Conservation (phyloP, 2,888 invertebrate genomes). For the Frankliniella fusca region DNA sequence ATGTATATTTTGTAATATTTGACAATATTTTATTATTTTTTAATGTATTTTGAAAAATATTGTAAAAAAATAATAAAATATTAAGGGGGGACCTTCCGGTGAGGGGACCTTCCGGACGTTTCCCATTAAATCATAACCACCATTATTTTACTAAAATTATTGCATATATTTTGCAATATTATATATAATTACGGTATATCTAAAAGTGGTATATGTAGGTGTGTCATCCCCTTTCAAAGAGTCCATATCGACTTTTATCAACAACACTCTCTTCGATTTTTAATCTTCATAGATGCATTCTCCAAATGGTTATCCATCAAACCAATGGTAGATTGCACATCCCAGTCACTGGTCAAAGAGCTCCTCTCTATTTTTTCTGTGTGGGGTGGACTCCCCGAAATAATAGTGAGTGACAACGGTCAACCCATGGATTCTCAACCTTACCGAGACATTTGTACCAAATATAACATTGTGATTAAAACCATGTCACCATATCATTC, state of each 20-base stretch:
- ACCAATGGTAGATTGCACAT: neutral
- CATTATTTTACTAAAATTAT: too few relatives aligned
- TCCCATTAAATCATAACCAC: too few relatives aligned
- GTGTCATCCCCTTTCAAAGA: conserved; percentile 35
- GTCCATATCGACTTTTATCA: conserved; percentile 36
- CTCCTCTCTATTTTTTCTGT: neutral
- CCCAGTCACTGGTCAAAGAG: neutral
- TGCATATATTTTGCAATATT: too few relatives aligned
- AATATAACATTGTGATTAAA: neutral
- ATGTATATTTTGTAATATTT: too few relatives aligned
- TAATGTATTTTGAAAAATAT: too few relatives aligned
- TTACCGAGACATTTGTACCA: conserved; percentile 18
- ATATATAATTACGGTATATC: too few relatives aligned
- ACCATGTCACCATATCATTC: neutral
- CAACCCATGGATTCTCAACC: neutral
- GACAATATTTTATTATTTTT: too few relatives aligned
- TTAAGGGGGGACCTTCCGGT: too few relatives aligned
- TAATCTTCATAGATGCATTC: neutral
- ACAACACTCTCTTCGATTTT: neutral
- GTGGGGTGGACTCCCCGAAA: neutral
- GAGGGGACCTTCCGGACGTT: too few relatives aligned
- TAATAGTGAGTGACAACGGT: neutral
- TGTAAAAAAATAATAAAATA: too few relatives aligned
- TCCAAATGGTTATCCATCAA: neutral
- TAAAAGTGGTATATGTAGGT: too few relatives aligned